phyloP scores from a whole-genome alignment of 2,888 invertebrate species.

The Latrodectus elegans region DNA sequence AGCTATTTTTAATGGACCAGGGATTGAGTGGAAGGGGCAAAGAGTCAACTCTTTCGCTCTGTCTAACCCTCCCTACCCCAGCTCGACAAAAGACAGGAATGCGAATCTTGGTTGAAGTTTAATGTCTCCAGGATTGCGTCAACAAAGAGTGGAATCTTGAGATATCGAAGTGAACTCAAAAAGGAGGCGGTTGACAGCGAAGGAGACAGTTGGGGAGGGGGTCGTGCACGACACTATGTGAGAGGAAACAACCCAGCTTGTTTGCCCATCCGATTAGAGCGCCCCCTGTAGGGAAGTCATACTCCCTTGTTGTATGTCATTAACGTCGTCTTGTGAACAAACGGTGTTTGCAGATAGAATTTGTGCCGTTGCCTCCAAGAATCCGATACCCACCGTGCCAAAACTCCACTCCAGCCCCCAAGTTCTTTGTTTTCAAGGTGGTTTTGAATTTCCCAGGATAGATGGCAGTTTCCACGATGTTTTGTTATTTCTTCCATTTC shows the following conservation, averaged over 20 bases:
- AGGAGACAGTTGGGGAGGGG: background rate
- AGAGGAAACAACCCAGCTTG: constrained; percentile 48
- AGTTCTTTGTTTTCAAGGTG: constrained; percentile 26
- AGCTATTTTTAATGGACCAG: background rate
- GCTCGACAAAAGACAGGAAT: constrained; percentile 3
- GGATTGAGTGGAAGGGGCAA: background rate
- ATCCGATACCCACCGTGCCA: constrained; percentile 20
- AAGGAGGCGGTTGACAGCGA: too few relatives aligned
- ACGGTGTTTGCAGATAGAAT: constrained; percentile 46
- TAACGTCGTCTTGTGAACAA: constrained; percentile 28
- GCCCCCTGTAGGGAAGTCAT: constrained; percentile 24
- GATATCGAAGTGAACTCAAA: background rate
- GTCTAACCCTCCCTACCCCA: background rate
- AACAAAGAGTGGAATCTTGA: constrained; percentile 29
- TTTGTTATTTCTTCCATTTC: background rate
- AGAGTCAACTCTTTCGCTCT: background rate
- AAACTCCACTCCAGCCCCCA: background rate
- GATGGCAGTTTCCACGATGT: background rate
- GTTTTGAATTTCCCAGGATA: constrained; percentile 23
- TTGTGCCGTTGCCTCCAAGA: constrained; percentile 21
- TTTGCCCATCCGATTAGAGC: constrained; percentile 60
- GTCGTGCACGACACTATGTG: background rate
- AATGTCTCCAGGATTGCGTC: constrained; percentile 47
- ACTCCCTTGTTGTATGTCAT: constrained; percentile 49
- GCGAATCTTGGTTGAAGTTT: constrained; percentile 38